Percentiles rank a stretch among this genome's conserved stretches.
These are phyloP conservation scores for Torymus aiolomorphi DNA, from an alignment of 2,888 invertebrate genomes.

Conservation along the genomic window DNA sequence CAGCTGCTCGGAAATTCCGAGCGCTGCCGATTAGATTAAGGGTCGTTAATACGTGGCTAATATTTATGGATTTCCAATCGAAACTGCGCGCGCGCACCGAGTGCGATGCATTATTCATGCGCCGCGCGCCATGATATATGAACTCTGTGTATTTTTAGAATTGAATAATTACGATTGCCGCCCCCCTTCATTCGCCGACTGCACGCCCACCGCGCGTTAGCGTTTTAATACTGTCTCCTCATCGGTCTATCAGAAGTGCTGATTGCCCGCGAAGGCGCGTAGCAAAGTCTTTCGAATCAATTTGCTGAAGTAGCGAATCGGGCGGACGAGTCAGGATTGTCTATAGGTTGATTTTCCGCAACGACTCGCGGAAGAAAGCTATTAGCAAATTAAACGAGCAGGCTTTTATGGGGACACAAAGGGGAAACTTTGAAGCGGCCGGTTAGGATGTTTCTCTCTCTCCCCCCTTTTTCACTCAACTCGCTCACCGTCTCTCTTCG, in stretches of 20 bases:
- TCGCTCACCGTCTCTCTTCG: not conserved
- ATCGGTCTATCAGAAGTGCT: too few species aligned
- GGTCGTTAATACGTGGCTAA: constrained; percentile 15
- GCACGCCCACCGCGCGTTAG: too few species aligned
- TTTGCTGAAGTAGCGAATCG: constrained; percentile 21
- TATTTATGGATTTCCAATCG: constrained; percentile 43
- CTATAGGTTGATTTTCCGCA: not conserved
- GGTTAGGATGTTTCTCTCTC: constrained; percentile 23
- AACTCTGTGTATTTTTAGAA: constrained; percentile 13
- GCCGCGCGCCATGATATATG: not conserved
- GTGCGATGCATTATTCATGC: not conserved
- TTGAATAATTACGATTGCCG: constrained; percentile 12
- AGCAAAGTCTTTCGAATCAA: constrained; percentile 27
- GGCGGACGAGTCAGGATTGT: not conserved
- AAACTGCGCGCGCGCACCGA: too few species aligned
- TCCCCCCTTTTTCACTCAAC: not conserved
- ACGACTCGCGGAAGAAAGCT: constrained; percentile 40
- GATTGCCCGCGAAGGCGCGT: not conserved
- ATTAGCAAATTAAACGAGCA: constrained; percentile 59
- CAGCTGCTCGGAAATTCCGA: constrained; percentile 16
- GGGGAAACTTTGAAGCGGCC: constrained; percentile 33
- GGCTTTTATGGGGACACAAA: constrained; percentile 48
- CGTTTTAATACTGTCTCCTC: too few species aligned
- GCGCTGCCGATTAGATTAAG: constrained; percentile 33
- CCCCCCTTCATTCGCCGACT: too few species aligned